Evolutionary conservation across 2,113 vertebrate genomes (phyloP).

Genomic region (Eptesicus fuscus): DNA sequence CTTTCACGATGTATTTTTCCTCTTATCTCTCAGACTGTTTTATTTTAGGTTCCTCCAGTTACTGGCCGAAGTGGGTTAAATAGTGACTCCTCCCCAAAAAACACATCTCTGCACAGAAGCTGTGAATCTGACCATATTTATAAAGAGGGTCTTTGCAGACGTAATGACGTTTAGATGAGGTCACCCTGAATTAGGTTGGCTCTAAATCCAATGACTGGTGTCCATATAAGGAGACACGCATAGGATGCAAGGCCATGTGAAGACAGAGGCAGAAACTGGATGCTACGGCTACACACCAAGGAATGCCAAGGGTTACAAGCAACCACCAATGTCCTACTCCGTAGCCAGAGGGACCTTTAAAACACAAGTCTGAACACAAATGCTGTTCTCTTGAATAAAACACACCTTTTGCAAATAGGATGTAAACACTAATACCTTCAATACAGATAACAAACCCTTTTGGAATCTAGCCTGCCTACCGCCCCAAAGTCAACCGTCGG

Average conservation of each 20-base stretch:
- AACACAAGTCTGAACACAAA: neutral
- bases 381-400: neutral
- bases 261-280: no score
- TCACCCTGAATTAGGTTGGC: neutral
- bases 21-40: neutral
- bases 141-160: neutral
- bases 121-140: neutral
- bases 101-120: neutral
- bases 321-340: neutral
- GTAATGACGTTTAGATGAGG: neutral
- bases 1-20: no score
- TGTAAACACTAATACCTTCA: neutral
- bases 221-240: neutral
- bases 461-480: no score
- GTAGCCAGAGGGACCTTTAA: neutral
- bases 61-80: neutral
- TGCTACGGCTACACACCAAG: no score
- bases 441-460: neutral
- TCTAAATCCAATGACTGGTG: neutral
- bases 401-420: neutral
- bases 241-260: neutral
- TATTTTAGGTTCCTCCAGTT: neutral
- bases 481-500: neutral
- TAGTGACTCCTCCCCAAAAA: neutral
- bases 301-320: no score